phyloP scores from a whole-genome alignment of 2,113 vertebrate species.

The Eptatretus burgeri region DNA sequence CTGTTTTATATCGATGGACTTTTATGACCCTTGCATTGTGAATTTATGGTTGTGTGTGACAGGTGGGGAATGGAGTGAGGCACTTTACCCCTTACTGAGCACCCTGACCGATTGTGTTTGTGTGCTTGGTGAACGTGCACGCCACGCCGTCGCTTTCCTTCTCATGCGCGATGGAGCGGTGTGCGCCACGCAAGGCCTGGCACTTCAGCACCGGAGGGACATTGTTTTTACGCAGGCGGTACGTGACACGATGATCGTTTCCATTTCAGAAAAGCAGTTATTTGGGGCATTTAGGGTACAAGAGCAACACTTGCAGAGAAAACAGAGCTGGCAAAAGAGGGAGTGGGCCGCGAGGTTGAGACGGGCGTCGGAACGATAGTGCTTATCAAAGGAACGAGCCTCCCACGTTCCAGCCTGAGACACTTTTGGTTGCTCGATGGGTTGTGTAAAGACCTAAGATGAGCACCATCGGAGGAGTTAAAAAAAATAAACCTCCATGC shows the following conservation, averaged over 20 bases:
- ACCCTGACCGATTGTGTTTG: constrained; percentile 76
- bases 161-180: constrained; percentile 90
- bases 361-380: too few relatives aligned
- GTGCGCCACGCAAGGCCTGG: constrained; percentile 51
- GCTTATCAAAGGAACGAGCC: too few relatives aligned
- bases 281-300: too few relatives aligned
- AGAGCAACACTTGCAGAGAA: too few relatives aligned
- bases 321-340: too few relatives aligned
- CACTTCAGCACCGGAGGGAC: constrained; percentile 71
- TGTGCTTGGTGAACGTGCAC: constrained; percentile 95
- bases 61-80: constrained; percentile 74
- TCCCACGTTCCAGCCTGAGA: too few relatives aligned
- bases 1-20: too few relatives aligned
- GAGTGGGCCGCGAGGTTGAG: too few relatives aligned
- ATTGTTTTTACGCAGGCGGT: constrained; percentile 97
- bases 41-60: neutral
- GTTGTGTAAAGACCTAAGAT: too few relatives aligned
- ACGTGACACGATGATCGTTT: constrained; percentile 14
- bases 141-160: constrained; percentile 84
- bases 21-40: neutral
- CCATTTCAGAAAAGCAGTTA: neutral
- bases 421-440: too few relatives aligned
- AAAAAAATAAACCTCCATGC: too few relatives aligned
- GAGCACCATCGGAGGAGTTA: too few relatives aligned
- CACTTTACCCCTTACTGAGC: constrained; percentile 68